phyloP scores from a whole-genome alignment of 2,888 invertebrate genomes.

The Eupelmus urozonus region DNA sequence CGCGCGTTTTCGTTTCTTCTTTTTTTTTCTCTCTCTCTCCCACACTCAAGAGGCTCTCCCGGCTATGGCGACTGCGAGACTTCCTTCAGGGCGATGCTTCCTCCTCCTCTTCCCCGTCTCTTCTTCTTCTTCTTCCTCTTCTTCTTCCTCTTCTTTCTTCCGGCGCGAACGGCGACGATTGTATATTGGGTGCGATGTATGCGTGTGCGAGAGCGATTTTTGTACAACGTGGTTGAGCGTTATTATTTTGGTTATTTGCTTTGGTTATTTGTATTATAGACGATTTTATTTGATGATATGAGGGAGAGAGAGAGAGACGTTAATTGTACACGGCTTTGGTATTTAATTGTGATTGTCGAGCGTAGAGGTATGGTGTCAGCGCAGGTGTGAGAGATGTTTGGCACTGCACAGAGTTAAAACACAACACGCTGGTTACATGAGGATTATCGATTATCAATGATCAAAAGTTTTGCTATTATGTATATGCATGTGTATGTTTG shows the following conservation, averaged over 20 bases:
- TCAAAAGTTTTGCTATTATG: constrained; percentile 12
- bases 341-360: constrained; percentile 60
- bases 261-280: neutral
- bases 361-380: constrained; percentile 59
- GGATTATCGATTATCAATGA: constrained; percentile 44
- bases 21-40: neutral
- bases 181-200: constrained; percentile 14
- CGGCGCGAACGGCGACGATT: constrained; percentile 8
- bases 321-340: too few species aligned
- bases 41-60: neutral
- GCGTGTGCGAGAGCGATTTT: constrained; percentile 10
- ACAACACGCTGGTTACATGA: constrained; percentile 51
- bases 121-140: constrained; percentile 19
- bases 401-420: constrained; percentile 59
- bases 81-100: too few species aligned
- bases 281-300: constrained; percentile 52
- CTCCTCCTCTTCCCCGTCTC: too few species aligned
- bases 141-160: constrained; percentile 21
- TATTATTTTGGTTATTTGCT: neutral
- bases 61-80: neutral
- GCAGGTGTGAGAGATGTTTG: constrained; percentile 59
- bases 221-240: neutral
- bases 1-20: too few species aligned
- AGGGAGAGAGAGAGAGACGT: too few species aligned
- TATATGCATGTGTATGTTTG: constrained; percentile 1